Evolutionary conservation across 2,113 vertebrate genomes (phyloP).

Genomic region (Saccopteryx leptura): DNA sequence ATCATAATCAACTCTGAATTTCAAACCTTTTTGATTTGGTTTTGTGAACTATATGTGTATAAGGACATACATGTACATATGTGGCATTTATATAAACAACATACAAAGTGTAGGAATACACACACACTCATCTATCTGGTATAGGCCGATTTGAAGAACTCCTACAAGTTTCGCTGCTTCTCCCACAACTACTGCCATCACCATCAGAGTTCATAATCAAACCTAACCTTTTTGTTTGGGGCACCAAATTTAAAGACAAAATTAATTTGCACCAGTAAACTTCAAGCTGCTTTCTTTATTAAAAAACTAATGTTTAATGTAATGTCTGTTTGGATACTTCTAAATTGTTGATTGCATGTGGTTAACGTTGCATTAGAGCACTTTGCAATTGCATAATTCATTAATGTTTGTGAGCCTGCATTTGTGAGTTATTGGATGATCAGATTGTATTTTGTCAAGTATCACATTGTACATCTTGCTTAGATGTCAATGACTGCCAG

Average conservation of each 20-base stretch:
- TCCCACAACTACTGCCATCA: conserved; percentile 84
- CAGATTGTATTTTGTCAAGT: conserved; percentile 88
- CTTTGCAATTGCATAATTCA: conserved; percentile 94
- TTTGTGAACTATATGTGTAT: conserved; percentile 68
- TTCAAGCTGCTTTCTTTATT: conserved; percentile 91
- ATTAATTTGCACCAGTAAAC: conserved; percentile 91
- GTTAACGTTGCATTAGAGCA: conserved; percentile 96
- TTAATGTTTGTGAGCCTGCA: conserved; percentile 95
- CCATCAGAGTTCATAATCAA: conserved; percentile 87
- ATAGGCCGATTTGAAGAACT: conserved; percentile 82
- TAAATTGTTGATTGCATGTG: conserved; percentile 93
- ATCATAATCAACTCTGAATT: conserved; percentile 76
- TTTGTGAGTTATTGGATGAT: conserved; percentile 90
- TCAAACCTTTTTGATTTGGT: conserved; percentile 77
- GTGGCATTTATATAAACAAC: conserved; percentile 54
- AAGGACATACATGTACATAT: neutral
- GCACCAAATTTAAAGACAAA: conserved; percentile 89
- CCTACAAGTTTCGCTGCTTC: conserved; percentile 83
- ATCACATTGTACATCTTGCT: conserved; percentile 88
- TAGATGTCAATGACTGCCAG: conserved; percentile 88
- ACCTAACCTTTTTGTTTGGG: conserved; percentile 87
- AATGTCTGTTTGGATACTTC: conserved; percentile 90
- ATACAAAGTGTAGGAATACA: conserved; percentile 41
- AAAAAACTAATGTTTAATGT: conserved; percentile 90
- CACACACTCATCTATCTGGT: conserved; percentile 78